These are phyloP conservation scores for Cerceris ruficornis DNA, from an alignment of 2,888 invertebrate species.

Conservation along the genomic window DNA sequence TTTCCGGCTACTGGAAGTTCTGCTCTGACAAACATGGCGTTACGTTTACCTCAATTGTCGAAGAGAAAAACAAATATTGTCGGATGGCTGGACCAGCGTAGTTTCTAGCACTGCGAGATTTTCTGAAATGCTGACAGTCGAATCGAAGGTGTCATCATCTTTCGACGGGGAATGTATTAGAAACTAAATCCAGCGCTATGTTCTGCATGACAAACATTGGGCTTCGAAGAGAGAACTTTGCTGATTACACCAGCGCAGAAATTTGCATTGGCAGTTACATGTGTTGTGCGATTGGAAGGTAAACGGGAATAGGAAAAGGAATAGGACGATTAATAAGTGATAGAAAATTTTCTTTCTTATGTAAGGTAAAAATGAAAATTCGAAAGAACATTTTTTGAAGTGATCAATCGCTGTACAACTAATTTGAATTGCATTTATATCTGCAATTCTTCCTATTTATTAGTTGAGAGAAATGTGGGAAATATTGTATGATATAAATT, in stretches of 20 bases:
- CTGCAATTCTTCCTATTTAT: too few relatives aligned
- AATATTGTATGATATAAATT: too few relatives aligned
- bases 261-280: conserved; percentile 42
- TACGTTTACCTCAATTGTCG: conserved; percentile 53
- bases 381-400: not conserved
- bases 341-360: too few relatives aligned
- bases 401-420: too few relatives aligned
- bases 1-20: conserved; percentile 48
- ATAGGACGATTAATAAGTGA: not conserved
- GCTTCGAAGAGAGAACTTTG: conserved; percentile 29
- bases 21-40: conserved; percentile 40
- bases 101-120: conserved; percentile 25
- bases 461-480: too few relatives aligned
- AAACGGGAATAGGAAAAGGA: conserved; percentile 9
- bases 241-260: conserved; percentile 57
- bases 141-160: conserved; percentile 61
- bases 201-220: conserved; percentile 38
- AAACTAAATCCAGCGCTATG: conserved; percentile 47
- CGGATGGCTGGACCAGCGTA: conserved; percentile 34
- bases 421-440: too few relatives aligned
- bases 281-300: not conserved
- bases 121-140: conserved; percentile 26
- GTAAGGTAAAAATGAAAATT: not conserved
- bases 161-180: conserved; percentile 55
- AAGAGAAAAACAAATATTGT: conserved; percentile 66